Percentiles rank a stretch among this genome's conserved stretches.
phyloP scores from a whole-genome alignment of 2,797 vertebrate species.

The Takifugu rubripes region DNA sequence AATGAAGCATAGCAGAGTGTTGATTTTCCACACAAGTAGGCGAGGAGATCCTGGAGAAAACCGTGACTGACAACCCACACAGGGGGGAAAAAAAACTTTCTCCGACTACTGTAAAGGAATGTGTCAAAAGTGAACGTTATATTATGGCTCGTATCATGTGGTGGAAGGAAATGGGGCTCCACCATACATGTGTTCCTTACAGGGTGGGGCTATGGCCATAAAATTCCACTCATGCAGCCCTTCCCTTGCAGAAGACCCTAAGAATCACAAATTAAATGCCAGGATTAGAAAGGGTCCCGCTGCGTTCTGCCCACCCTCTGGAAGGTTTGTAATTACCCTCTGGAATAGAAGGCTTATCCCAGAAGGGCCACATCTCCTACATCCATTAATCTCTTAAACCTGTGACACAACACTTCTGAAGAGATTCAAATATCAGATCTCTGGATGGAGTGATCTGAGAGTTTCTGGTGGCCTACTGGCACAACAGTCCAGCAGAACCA shows the following conservation, averaged over 20 bases:
- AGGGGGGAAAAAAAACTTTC: slow-evolving; percentile 27
- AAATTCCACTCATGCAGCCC: slow-evolving; percentile 60
- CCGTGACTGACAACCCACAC: slow-evolving; percentile 35
- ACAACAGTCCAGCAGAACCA: no score
- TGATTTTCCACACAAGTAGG: slow-evolving; percentile 13
- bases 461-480: no score
- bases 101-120: slow-evolving; percentile 43
- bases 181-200: slow-evolving; percentile 45
- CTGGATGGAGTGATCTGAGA: no score
- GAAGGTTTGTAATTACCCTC: slow-evolving; percentile 63
- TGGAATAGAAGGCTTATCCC: slow-evolving; percentile 50
- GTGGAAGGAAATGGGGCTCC: slow-evolving; percentile 34
- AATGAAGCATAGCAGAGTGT: slow-evolving; percentile 3
- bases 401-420: neutral
- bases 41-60: slow-evolving; percentile 29
- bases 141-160: slow-evolving; percentile 59
- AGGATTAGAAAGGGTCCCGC: slow-evolving; percentile 58
- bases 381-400: slow-evolving; percentile 37
- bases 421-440: slow-evolving; percentile 1
- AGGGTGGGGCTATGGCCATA: slow-evolving; percentile 64
- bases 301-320: slow-evolving; percentile 56
- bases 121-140: slow-evolving; percentile 46
- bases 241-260: slow-evolving; percentile 60
- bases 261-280: slow-evolving; percentile 64
- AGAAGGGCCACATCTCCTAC: slow-evolving; percentile 37